Evolutionary conservation across 2,113 vertebrate species (phyloP), one percentile per base, ranked within the genome.

Genomic region (Struthio camelus): DNA sequence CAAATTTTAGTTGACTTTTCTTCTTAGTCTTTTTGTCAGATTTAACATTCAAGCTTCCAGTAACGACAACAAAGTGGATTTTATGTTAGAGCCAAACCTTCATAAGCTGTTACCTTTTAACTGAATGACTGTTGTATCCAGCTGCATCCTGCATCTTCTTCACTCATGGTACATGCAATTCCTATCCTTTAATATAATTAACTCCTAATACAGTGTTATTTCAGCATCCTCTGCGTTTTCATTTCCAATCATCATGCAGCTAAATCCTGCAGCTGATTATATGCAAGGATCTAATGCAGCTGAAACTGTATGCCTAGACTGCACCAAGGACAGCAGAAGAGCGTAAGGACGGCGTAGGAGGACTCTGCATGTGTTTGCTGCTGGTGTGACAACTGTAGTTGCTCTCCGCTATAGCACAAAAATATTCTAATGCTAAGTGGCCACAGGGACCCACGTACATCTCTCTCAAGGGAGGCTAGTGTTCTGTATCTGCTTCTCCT

Each of bases 31-130:
- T 78, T 91, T 95, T 87, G 70, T 73, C 40, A 87, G 53, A 58
- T 75, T 85, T 89, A 82, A 72, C 28, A 73, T 93, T 67, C 24
- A 36, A 64, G 53, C 64, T 90, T 90, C 80, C 82, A 67, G 11
- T 88, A 92, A 76, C 58, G 70, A 71, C 58, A 94, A 44, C 51
- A 90, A 88, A 89, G 76, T 38, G 15, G 53, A 87, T 90, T 92
- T 90, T 83, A 61, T 62, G 80, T 73, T 84, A 90, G 65, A 87
- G 19, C 58, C 91, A 73, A 85, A 32, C 69, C 40, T 93, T 87
- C 65, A 53, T 72, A 85, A 90, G 62, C 36, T n/a, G 19, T 80
- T 88, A 76, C 42, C 62, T 69, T 87, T 93, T 61, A 83, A 69
- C 59, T 54, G 67, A 85, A 64, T 62, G 73, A 56, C 48, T 94